phyloP scores from a whole-genome alignment of 2,888 invertebrate genomes.

The Pristionchus mayeri region DNA sequence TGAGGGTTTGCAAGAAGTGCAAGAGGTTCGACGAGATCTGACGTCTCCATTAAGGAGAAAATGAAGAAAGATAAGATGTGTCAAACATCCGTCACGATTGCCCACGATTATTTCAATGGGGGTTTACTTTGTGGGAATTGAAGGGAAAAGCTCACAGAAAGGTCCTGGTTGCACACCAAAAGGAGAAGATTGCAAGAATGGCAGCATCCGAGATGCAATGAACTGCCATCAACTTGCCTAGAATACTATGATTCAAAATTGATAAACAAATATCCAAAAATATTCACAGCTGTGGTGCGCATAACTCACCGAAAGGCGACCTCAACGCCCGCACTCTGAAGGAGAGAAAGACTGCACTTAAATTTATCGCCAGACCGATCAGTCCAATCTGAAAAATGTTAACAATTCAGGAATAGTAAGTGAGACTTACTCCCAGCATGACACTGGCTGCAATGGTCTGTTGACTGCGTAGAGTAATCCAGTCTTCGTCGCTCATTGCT shows the following conservation, averaged over 20 bases:
- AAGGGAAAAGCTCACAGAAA: slow-evolving; percentile 8
- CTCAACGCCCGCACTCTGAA: slow-evolving; percentile 24
- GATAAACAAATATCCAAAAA: no score
- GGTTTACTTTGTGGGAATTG: neutral
- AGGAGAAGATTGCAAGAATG: slow-evolving; percentile 12
- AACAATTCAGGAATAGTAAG: neutral
- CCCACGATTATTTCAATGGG: neutral
- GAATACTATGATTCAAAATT: no score
- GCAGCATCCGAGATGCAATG: slow-evolving; percentile 23
- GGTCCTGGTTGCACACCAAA: slow-evolving; percentile 26
- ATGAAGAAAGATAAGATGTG: no score
- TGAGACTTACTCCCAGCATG: neutral
- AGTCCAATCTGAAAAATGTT: neutral
- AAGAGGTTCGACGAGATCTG: no score
- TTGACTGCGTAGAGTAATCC: neutral
- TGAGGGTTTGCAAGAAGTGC: neutral
- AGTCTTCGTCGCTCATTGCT: slow-evolving; percentile 26
- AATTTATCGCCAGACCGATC: neutral
- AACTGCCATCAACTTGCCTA: slow-evolving; percentile 4
- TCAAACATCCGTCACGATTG: no score
- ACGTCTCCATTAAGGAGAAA: no score
- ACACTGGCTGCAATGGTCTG: slow-evolving; percentile 5
- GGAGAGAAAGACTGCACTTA: neutral
- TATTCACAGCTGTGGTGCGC: no score
- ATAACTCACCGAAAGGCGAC: neutral